Percentiles rank a stretch among this genome's conserved stretches.
phyloP scores from a whole-genome alignment of 2,113 vertebrate species.

The Suncus etruscus region DNA sequence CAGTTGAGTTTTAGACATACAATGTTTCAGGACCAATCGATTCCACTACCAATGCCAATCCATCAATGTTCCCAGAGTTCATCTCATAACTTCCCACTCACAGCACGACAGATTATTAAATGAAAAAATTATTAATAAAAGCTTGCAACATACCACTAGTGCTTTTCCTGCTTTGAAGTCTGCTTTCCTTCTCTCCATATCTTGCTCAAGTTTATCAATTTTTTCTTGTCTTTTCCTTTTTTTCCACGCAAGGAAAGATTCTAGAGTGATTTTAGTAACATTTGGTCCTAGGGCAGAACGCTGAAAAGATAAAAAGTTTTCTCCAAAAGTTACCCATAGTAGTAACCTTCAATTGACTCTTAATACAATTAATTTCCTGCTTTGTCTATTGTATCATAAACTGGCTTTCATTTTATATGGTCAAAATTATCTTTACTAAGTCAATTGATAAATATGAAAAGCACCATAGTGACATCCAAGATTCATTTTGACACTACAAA shows the following conservation, averaged over 20 bases:
- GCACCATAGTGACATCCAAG: neutral
- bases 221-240: constrained; percentile 99
- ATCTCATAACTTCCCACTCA: too few species aligned
- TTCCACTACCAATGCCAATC: too few species aligned
- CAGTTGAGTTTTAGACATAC: too few species aligned
- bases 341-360: neutral
- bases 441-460: constrained; percentile 19
- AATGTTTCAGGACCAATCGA: too few species aligned
- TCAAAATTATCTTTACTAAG: constrained; percentile 31
- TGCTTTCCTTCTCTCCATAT: constrained; percentile 98
- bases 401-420: neutral
- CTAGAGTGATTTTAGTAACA: constrained; percentile 98
- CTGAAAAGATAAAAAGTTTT: constrained; percentile 82
- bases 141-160: constrained; percentile 89
- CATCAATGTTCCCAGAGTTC: too few species aligned
- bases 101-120: neutral
- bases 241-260: constrained; percentile 98
- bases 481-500: neutral
- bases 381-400: neutral
- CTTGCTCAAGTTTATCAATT: constrained; percentile 92
- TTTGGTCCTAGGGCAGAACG: constrained; percentile 94
- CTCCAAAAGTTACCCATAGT: neutral
- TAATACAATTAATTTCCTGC: neutral
- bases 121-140: neutral
- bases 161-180: constrained; percentile 98